Percentiles rank a stretch among this genome's conserved stretches.
phyloP scores from a whole-genome alignment of 2,888 invertebrate genomes.

The Chrysolina americana region DNA sequence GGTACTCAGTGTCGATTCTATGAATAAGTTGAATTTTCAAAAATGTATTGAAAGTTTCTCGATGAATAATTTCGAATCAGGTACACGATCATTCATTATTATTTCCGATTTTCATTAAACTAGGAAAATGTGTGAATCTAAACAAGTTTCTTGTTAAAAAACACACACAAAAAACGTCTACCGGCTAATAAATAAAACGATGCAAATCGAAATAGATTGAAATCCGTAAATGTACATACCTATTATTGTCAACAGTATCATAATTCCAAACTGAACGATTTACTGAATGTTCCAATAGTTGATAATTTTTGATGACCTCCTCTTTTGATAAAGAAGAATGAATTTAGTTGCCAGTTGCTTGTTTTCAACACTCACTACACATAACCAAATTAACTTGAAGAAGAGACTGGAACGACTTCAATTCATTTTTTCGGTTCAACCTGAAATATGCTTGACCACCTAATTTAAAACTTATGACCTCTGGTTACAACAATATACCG shows the following conservation, averaged over 20 bases:
- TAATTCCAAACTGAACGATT: constrained; percentile 39
- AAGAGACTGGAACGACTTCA: constrained; percentile 15
- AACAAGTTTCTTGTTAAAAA: neutral
- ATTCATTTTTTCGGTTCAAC: neutral
- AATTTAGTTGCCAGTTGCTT: constrained; percentile 38
- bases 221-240: constrained; percentile 21
- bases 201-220: neutral
- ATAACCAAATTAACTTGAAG: constrained; percentile 23
- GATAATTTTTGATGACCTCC: constrained; percentile 41
- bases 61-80: too few species aligned
- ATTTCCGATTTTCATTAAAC: too few species aligned
- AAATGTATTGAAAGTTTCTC: too few species aligned
- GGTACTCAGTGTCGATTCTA: too few species aligned
- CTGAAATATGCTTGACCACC: neutral
- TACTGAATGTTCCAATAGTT: constrained; percentile 27
- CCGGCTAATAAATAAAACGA: neutral
- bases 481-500: constrained; percentile 8
- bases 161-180: neutral
- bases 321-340: constrained; percentile 35
- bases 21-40: too few species aligned
- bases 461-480: neutral
- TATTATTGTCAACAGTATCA: constrained; percentile 46
- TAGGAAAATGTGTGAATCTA: too few species aligned
- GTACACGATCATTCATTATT: too few species aligned
- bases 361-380: constrained; percentile 26